Conservation (phyloP, 2,888 invertebrate species). For the Hesperia comma region DNA sequence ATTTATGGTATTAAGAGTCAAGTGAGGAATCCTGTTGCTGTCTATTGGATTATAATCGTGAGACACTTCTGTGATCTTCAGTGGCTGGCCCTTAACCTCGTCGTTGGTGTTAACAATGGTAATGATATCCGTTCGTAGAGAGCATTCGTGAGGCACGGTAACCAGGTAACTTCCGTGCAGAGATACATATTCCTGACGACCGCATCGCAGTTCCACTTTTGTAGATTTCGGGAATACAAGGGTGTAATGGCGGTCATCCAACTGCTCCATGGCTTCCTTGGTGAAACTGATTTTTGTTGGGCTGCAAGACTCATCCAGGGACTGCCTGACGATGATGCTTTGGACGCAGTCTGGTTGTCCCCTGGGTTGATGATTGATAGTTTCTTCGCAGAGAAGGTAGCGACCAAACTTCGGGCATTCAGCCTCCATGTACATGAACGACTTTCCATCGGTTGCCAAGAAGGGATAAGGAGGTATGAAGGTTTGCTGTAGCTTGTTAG, state of each 20-base stretch:
- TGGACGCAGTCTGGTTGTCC: constrained; percentile 9
- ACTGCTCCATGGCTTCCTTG: constrained; percentile 33
- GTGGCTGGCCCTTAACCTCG: no score
- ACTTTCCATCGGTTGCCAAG: constrained; percentile 34
- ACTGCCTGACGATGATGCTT: constrained; percentile 11
- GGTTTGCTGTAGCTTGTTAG: constrained; percentile 13
- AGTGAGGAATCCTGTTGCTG: not conserved
- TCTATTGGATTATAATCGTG: no score
- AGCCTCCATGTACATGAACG: constrained; percentile 34
- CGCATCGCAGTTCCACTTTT: constrained; percentile 35
- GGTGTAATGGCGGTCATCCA: constrained; percentile 41
- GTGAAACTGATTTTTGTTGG: constrained; percentile 9
- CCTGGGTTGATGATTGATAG: not conserved
- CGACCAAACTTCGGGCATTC: no score
- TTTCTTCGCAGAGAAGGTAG: constrained; percentile 13
- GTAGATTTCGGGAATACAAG: constrained; percentile 39
- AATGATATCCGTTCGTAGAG: constrained; percentile 31
- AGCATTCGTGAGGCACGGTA: constrained; percentile 36
- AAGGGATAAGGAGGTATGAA: constrained; percentile 29
- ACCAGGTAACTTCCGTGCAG: constrained; percentile 38
- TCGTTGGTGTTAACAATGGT: no score
- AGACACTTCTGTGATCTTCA: no score
- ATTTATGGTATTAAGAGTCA: constrained; percentile 3
- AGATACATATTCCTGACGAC: constrained; percentile 27
- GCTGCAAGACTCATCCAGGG: constrained; percentile 15